phyloP scores from a whole-genome alignment of 1,140 invertebrate species.

The Euura saliciscinereae region DNA sequence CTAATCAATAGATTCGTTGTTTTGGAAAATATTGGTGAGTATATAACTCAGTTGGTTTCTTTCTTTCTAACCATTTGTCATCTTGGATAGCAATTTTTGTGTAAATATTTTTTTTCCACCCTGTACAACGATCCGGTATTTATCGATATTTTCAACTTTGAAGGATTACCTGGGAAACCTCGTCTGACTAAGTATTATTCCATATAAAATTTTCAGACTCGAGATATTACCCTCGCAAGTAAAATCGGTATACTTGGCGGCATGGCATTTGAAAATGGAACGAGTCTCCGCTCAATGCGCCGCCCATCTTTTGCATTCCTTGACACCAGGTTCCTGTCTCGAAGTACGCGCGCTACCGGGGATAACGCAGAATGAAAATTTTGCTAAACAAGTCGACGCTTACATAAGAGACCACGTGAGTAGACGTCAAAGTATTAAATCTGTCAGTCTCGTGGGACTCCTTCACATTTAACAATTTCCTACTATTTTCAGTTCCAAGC shows the following conservation, averaged over 20 bases:
- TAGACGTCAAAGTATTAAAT: conserved; percentile 29
- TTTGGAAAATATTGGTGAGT: conserved; percentile 4
- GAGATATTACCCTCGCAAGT: conserved; percentile 66
- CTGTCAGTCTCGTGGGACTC: conserved; percentile 16
- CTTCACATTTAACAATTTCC: conserved; percentile 23
- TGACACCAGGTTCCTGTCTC: conserved; percentile 74
- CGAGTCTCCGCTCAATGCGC: conserved; percentile 74
- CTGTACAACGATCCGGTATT: background rate
- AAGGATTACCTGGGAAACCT: background rate
- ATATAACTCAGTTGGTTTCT: background rate
- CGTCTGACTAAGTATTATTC: background rate
- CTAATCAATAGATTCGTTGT: background rate
- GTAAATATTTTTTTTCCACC: background rate
- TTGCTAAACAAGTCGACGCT: conserved; percentile 69
- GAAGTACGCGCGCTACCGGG: conserved; percentile 72
- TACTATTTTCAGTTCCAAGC: conserved; percentile 63
- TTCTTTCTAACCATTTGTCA: background rate
- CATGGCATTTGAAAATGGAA: conserved; percentile 76
- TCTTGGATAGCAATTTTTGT: background rate
- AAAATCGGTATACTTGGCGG: conserved; percentile 76
- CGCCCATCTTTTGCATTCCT: conserved; percentile 69
- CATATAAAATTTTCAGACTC: conserved; percentile 53
- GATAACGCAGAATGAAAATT: conserved; percentile 66
- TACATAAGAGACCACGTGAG: conserved; percentile 76
- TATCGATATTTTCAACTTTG: no score